Evolutionary conservation across 2,113 vertebrate genomes (phyloP), one percentile per base, ranked within the genome.

Genomic region (Seriola aureovittata): DNA sequence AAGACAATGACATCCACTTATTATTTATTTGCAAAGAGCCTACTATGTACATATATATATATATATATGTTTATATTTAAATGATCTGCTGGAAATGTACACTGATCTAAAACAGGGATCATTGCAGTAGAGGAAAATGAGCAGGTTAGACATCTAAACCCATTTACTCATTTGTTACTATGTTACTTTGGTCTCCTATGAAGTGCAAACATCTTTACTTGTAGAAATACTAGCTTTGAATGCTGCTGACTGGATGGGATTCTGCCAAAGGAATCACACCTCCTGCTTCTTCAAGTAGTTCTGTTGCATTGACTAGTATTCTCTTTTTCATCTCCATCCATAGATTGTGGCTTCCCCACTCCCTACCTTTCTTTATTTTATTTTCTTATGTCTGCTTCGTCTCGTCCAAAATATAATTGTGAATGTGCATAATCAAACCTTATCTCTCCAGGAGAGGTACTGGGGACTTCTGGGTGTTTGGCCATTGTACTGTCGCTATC

Each of bases 131-230:
- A 68, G 32, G 46, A 13, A 64, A 52, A 75, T 84, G 84, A 87
- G 90, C 91, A 91, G 80, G 54, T 88, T 85, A 75, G 50, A 89
- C 85, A 42, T 82, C 29, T 71, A 62, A 83, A 71, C 42, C 71
- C 19, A 62, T 66, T 69, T 67, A 57, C 32, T 46, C 1, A 42
- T 82, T 36, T 52, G 36, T 29, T 55, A 40, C 16, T 64, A 6
- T 78, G 10, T 71, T 75, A 5, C 14, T 80, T 82, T 80, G 50
- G 19, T 54, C 29, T 82, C 3, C n/a, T 55, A 21, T 50, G 1
- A 55, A 73, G 44, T 48, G 36, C 66, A 59, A 44, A 65, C 74
- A 46, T 79, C 78, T 79, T 54, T 78, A 23, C 77, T 83, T 65
- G n/a, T 81, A 80, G 71, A 79, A 66, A 50, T 60, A 25, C 42